Evolutionary conservation across 2,797 vertebrate species (phyloP), one percentile per base, ranked within the genome.

Genomic region (Malacoraja senta): DNA sequence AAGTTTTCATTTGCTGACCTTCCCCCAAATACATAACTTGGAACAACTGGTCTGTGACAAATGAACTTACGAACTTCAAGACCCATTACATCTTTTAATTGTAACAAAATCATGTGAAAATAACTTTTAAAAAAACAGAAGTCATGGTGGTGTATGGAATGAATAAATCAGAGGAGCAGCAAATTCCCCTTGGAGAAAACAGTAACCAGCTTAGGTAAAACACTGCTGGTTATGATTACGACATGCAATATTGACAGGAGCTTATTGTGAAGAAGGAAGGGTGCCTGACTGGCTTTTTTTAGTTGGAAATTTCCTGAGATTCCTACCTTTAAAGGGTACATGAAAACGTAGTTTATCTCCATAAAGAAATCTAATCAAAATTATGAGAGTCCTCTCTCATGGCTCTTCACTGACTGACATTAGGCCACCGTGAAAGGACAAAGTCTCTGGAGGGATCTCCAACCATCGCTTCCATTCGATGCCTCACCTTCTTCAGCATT

Each of bases 11-110:
- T 53, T 91, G 68, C 68, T 72, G 35, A 35, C 13, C 71, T 91
- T 44, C 24, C 15, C 38, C 26, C 38, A 74, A 92, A 63, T 74
- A 92, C 71, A 92, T 76, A 92, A 58, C 90, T 92, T 53, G 38
- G 58, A 92, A 92, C 44, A 76, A 92, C 71, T 92, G 90, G 71
- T 76, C 71, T 92, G 90, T 92, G 90, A 76, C 90, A 92, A 92
- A 92, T 92, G 90, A 92, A 92, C 90, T 92, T 76, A 76, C 68
- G 38, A 74, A 74, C 90, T 92, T 92, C 90, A 92, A 58, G 90
- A 92, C 38, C 71, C 71, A 92, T 92, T 92, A 92, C 71, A 53
- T 76, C 90, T 92, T 74, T 92, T 92, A 92, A 92, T 74, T 72
- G 90, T 44, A 74, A 72, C 90, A 76, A 53, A 92, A 92, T 92